Evolutionary conservation across 2,797 vertebrate species (phyloP), one percentile per base, ranked within the genome.

Genomic region (Psittacula echo): DNA sequence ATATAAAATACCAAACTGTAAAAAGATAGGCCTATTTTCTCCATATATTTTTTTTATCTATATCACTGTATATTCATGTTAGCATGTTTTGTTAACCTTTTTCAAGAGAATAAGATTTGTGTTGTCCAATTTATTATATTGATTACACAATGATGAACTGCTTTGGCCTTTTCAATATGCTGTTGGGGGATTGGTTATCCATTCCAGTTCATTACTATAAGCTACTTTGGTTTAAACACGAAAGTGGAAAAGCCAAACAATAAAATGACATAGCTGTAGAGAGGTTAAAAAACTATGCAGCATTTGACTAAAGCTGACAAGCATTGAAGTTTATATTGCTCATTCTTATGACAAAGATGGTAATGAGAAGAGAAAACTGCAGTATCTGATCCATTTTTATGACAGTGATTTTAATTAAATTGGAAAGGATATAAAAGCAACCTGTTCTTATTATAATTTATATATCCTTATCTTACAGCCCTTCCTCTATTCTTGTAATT

Each of bases 321-420:
- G 85, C 77, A 67, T 2, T 92, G 85, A 94, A 88, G 37, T 94
- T 76, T 77, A 50, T 74, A 64, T 90, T 90, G 87, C 89, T 93
- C 77, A 94, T 96, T 95, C 71, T 85, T 86, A 37, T 72, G 78
- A 95, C 95, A 94, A 96, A 89, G 71, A 92, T 68, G 71, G 39
- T 90, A 95, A 95, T 72, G 45, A 70, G 45, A 96, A 95, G 74
- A 95, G 93, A 95, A 97, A 95, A 90, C 64, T 90, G 44, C 60
- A 93, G 74, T 80, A 90, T 95, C 90, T 87, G 94, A 94, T 95
- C 83, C 51, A 80, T 91, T 96, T 88, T 94, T 86, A 85, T 89
- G 96, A 80, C 80, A 93, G 53, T 54, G 93, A 94, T 72, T 90
- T 42, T 89, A 94, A 96, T 96, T 94, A 94, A 85, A 82, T 77